Percentiles rank a stretch among this genome's conserved stretches.
These are phyloP conservation scores for Amaurobius ferox DNA, from an alignment of 2,888 invertebrate genomes.

Conservation along the genomic window DNA sequence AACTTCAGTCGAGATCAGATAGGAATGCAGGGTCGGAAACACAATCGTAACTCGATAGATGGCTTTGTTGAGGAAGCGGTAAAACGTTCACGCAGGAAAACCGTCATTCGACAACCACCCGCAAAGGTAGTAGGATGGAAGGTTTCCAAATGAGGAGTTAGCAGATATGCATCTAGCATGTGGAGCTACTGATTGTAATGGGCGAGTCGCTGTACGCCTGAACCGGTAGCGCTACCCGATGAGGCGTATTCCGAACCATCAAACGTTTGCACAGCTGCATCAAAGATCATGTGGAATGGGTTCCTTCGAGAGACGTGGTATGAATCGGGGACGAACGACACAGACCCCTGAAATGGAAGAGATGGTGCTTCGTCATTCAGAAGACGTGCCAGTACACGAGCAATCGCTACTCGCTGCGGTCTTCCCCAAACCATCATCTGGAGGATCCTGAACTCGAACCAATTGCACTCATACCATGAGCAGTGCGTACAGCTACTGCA, in stretches of 20 bases:
- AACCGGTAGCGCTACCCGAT: conserved; percentile 7
- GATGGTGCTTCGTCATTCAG: too few relatives aligned
- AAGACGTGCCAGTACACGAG: not conserved
- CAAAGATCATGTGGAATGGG: conserved; percentile 6
- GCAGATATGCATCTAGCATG: not conserved
- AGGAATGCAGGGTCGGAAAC: too few relatives aligned
- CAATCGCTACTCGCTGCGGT: not conserved
- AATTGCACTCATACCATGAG: not conserved
- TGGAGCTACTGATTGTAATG: conserved; percentile 2
- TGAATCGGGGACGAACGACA: too few relatives aligned
- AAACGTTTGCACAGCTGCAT: conserved; percentile 15
- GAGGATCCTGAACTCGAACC: not conserved
- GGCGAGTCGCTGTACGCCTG: not conserved
- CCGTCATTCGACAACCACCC: too few relatives aligned
- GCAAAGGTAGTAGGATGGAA: not conserved
- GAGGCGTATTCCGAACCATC: conserved; percentile 5
- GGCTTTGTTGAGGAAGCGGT: too few relatives aligned
- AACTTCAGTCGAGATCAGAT: too few relatives aligned
- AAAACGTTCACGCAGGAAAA: too few relatives aligned
- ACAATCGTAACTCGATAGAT: too few relatives aligned
- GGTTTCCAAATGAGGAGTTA: not conserved
- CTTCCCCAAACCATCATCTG: not conserved
- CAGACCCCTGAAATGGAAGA: too few relatives aligned
- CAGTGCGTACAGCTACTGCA: not conserved
- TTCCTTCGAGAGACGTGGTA: not conserved